Base-by-base conservation (phyloP, 1,140 invertebrate genomes). In the Episyrphus balteatus region DNA sequence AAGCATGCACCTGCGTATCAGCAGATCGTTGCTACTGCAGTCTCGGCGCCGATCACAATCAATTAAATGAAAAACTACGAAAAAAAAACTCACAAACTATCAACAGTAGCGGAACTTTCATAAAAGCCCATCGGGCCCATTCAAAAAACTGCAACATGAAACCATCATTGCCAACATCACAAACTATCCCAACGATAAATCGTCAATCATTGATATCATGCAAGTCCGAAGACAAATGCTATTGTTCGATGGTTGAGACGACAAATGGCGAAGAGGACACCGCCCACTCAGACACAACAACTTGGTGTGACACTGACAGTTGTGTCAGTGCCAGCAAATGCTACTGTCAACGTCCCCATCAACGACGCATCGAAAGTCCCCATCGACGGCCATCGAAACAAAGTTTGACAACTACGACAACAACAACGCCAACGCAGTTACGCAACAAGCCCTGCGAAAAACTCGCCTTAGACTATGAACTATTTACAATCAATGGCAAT, bases 261-360 rank as follows among this genome's bases (percentile, higher is more conserved):
- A 26, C 42, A 3, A 37, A 38, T 52, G 55, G 47, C 26, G 68
- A 68, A 3, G 69, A 61, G 2, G 70, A 72, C 30, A 51, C 42
- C 45, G 49, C 52, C 39, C 56, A 52, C 45, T 62, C 59, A 61
- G 70, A 72, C 68, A 76, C 63, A 55, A 78, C 46, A 82, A 85
- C 57, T 76, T 68, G 78, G 3, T 91, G 86, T 61, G 87, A 90
- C 57, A 86, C 86, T 0, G 87, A 91, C 56, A 88, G 84, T 54
- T 91, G 88, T 62, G 78, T 84, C 0, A 88, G 88, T 47, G 87
- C 84, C 60, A 88, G 89, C 59, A 90, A 90, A 62, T 92, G 88
- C 60, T 92, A 92, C 59, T 92, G 88, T 64, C 70, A 76, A 9
- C 71, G 72, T 2, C 70, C 68, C 2, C 69, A 70, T 48, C 53